phyloP scores from a whole-genome alignment of 2,888 invertebrate species.

The Furcula furcula region DNA sequence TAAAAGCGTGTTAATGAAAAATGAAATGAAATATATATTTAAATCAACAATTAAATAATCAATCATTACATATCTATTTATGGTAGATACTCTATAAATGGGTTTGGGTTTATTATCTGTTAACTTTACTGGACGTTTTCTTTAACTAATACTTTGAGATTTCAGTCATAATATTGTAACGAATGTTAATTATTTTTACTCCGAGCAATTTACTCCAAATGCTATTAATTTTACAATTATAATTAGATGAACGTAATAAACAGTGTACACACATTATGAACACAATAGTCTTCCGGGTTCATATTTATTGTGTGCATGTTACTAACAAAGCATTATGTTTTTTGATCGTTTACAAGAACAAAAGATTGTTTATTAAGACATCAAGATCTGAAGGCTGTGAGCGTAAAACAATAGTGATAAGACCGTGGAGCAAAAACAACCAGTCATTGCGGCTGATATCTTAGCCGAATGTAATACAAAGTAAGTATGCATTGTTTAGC shows the following conservation, averaged over 20 bases:
- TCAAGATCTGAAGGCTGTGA: slow-evolving; percentile 19
- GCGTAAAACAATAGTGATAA: slow-evolving; percentile 24
- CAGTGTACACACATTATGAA: slow-evolving; percentile 3
- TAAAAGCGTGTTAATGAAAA: too few species aligned
- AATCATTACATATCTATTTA: too few species aligned
- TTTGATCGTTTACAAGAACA: slow-evolving; percentile 19
- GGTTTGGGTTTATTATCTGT: too few species aligned
- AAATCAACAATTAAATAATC: too few species aligned
- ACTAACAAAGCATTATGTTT: slow-evolving; percentile 26
- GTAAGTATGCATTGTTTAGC: slow-evolving; percentile 17
- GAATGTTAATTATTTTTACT: not conserved
- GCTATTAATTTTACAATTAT: slow-evolving; percentile 9
- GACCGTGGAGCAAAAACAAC: slow-evolving; percentile 13
- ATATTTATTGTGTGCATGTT: slow-evolving; percentile 10
- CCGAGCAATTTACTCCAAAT: not conserved
- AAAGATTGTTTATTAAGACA: slow-evolving; percentile 22
- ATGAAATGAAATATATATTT: too few species aligned
- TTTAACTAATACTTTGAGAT: too few species aligned
- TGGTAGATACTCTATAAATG: too few species aligned
- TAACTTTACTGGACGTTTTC: too few species aligned
- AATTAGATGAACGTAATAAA: not conserved
- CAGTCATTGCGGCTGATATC: slow-evolving; percentile 12
- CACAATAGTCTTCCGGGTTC: slow-evolving; percentile 15
- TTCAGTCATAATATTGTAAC: too few species aligned
- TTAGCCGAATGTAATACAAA: slow-evolving; percentile 5